Conservation (phyloP, 2,888 invertebrate genomes). For the Melipona beecheii region DNA sequence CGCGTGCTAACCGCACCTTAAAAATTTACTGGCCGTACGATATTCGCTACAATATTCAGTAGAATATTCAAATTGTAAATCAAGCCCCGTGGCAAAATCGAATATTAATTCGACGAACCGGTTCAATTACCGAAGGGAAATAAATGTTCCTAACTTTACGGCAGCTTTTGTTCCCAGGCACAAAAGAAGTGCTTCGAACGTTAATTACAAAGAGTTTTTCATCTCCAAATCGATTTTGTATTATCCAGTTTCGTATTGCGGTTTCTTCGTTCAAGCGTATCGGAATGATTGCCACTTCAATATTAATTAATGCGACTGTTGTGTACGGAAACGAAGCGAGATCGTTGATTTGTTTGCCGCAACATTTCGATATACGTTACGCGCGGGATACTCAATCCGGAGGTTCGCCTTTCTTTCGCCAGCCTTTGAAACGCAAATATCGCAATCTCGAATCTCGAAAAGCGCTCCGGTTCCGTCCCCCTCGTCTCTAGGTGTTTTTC, state of each 20-base stretch:
- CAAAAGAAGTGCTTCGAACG: constrained; percentile 61
- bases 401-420: background rate
- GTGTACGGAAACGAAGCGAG: background rate
- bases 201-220: constrained; percentile 79
- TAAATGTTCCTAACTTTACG: constrained; percentile 61
- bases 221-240: constrained; percentile 68
- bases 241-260: constrained; percentile 68
- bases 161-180: constrained; percentile 31
- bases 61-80: constrained; percentile 75
- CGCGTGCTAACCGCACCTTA: constrained; percentile 63
- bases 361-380: background rate
- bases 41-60: constrained; percentile 66
- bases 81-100: constrained; percentile 68
- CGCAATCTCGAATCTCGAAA: background rate
- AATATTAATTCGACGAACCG: constrained; percentile 71
- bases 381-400: background rate
- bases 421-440: background rate
- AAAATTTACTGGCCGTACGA: constrained; percentile 69
- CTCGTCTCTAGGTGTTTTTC: background rate
- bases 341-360: constrained; percentile 23
- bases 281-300: constrained; percentile 72
- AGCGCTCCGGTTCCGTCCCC: background rate
- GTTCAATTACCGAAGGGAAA: constrained; percentile 71
- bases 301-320: constrained; percentile 74
- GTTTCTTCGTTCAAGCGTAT: constrained; percentile 66